Conservation (phyloP, 2,888 invertebrate species). For the Agonopterix subpropinquella region DNA sequence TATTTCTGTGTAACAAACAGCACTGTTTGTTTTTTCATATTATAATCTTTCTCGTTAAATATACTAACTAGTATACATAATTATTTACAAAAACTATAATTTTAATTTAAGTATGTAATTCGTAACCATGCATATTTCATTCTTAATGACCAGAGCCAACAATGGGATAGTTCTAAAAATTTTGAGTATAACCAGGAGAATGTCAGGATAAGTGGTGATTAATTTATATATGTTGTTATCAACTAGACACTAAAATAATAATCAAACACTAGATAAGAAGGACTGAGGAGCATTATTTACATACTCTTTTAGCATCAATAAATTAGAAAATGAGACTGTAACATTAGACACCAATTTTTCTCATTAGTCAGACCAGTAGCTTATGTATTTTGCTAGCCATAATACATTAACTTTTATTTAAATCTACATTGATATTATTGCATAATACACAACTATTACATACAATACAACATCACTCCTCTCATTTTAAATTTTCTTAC, state of each 20-base stretch:
- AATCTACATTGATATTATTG: conserved; percentile 1
- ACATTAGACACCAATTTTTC: no score
- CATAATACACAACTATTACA: not conserved
- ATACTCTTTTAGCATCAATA: not conserved
- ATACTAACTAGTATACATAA: no score
- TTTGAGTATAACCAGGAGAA: no score
- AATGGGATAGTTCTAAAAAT: not conserved
- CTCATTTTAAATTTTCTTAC: not conserved
- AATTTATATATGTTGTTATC: not conserved
- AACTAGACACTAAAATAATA: not conserved
- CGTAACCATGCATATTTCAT: not conserved
- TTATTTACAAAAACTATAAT: conserved; percentile 7
- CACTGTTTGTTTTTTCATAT: no score
- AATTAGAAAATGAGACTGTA: not conserved
- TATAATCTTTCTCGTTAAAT: no score
- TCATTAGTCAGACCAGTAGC: no score
- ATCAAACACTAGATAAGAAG: not conserved
- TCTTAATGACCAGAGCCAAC: no score
- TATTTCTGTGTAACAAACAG: no score
- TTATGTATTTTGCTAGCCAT: not conserved
- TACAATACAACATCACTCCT: conserved; percentile 1
- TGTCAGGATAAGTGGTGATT: no score
- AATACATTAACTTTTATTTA: not conserved
- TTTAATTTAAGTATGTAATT: not conserved
- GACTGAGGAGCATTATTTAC: not conserved